Conservation (phyloP, 2,113 vertebrate genomes). For the Siniperca chuatsi region DNA sequence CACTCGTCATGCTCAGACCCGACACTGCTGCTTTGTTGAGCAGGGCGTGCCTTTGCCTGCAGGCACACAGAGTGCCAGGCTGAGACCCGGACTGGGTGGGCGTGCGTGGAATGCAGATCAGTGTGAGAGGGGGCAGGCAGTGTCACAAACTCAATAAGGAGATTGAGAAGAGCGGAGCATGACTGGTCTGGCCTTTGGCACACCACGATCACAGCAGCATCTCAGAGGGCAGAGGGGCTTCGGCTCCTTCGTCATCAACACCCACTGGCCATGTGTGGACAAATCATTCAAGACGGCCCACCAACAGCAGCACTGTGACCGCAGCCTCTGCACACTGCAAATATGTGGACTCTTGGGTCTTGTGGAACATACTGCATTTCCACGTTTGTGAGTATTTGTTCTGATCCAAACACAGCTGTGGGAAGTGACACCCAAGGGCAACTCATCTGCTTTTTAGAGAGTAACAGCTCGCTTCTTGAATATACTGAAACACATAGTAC, state of each 20-base stretch:
- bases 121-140: conserved; percentile 25
- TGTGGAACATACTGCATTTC: neutral
- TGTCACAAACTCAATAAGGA: conserved; percentile 48
- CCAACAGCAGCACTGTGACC: conserved; percentile 2
- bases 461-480: neutral
- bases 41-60: conserved; percentile 33
- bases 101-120: conserved; percentile 76
- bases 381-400: neutral
- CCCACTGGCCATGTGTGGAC: conserved; percentile 40
- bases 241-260: conserved; percentile 34
- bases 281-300: neutral
- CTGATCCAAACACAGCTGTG: neutral
- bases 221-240: conserved; percentile 29
- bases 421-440: neutral
- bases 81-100: conserved; percentile 70
- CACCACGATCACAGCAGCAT: conserved; percentile 40
- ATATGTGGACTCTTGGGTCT: neutral
- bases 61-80: conserved; percentile 72
- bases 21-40: conserved; percentile 80
- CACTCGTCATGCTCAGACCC: conserved; percentile 33
- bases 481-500: neutral
- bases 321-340: conserved; percentile 8
- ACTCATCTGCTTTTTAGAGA: neutral
- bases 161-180: conserved; percentile 36
- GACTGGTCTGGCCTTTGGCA: conserved; percentile 58